These are phyloP conservation scores for Plectrocnemia conspersa DNA, from an alignment of 1,140 invertebrate species.

Conservation along the genomic window DNA sequence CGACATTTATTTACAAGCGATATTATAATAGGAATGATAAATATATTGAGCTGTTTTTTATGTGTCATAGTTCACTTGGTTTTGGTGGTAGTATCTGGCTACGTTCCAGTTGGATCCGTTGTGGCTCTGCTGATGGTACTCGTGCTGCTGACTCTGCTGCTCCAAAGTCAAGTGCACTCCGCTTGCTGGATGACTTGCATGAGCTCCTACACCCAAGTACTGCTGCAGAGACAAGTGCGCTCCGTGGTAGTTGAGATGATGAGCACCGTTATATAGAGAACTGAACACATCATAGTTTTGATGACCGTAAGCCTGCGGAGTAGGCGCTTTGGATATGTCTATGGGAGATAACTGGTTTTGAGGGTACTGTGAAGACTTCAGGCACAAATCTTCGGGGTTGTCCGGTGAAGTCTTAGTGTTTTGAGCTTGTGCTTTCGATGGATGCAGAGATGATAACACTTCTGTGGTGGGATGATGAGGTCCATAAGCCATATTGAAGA, in stretches of 20 bases:
- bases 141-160: conserved; percentile 11
- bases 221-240: conserved; percentile 24
- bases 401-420: conserved; percentile 4
- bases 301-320: conserved; percentile 15
- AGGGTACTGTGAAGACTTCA: conserved; percentile 17
- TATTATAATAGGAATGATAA: no score
- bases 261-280: conserved; percentile 16
- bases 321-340: neutral
- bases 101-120: conserved; percentile 22
- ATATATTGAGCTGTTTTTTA: conserved; percentile 4
- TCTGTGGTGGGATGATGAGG: conserved; percentile 18
- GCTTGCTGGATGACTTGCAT: neutral
- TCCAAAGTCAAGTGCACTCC: conserved; percentile 4
- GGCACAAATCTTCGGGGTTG: conserved; percentile 28
- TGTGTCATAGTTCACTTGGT: conserved; percentile 25
- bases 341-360: neutral
- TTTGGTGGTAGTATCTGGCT: conserved; percentile 28
- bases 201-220: conserved; percentile 15
- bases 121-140: conserved; percentile 14
- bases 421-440: neutral
- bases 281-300: conserved; percentile 32
- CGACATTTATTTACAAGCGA: no score
- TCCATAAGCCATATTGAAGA: conserved; percentile 76
- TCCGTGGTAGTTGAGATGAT: conserved; percentile 15
- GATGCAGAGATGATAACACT: neutral